phyloP scores from a whole-genome alignment of 2,797 vertebrate genomes.

The Numenius phaeopus region DNA sequence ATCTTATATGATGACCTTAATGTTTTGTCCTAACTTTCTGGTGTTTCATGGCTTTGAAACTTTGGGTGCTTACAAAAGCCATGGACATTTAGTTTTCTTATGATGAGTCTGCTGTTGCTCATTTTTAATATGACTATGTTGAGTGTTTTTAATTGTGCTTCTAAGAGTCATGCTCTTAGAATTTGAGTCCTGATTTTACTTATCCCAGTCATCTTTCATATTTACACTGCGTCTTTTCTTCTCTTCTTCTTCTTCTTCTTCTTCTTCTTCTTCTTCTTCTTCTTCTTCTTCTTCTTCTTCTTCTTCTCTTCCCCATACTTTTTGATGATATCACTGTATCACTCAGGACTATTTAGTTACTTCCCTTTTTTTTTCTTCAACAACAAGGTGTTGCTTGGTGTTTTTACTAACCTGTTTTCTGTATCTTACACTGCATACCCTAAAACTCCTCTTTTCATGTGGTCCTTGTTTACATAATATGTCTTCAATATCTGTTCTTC shows the following conservation, averaged over 20 bases:
- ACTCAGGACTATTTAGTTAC: neutral
- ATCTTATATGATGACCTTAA: neutral
- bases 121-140: neutral
- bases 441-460: neutral
- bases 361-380: neutral
- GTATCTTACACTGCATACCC: neutral
- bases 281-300: accelerated
- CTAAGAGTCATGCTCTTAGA: neutral
- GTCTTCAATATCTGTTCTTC: neutral
- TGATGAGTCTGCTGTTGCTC: neutral
- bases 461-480: neutral
- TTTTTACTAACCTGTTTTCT: neutral
- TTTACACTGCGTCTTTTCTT: neutral
- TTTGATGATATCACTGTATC: neutral
- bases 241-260: accelerated
- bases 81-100: neutral
- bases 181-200: neutral
- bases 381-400: neutral
- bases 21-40: neutral
- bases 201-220: neutral
- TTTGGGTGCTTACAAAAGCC: neutral
- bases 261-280: accelerated
- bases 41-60: neutral
- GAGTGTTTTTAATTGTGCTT: neutral
- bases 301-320: accelerated